phyloP scores from a whole-genome alignment of 2,113 vertebrate genomes.

The Melanerpes aurifrons region DNA sequence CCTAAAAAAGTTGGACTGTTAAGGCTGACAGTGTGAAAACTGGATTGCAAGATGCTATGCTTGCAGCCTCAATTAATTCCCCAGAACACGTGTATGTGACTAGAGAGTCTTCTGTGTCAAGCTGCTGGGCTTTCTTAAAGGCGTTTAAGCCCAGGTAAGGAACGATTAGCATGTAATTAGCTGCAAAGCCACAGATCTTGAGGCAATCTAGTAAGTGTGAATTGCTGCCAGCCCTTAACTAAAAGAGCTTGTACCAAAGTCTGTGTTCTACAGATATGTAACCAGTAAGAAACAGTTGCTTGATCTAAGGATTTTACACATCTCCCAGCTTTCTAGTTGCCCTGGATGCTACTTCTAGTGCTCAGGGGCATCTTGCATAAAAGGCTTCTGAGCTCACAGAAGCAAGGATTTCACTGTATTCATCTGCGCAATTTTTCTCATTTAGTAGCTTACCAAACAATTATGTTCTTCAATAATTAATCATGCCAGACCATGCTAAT shows the following conservation, averaged over 20 bases:
- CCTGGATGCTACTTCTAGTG: background rate
- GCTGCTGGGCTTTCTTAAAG: background rate
- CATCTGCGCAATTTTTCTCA: background rate
- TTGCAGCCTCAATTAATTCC: background rate
- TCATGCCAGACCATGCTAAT: background rate
- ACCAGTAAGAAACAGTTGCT: background rate
- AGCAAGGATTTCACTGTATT: background rate
- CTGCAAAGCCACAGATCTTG: slow-evolving; percentile 2
- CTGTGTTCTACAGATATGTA: background rate
- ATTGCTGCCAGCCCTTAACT: background rate
- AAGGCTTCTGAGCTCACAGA: background rate
- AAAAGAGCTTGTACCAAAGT: background rate
- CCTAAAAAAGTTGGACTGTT: slow-evolving; percentile 7
- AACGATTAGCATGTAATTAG: slow-evolving; percentile 8
- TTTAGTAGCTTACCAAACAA: background rate
- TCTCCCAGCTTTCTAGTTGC: background rate
- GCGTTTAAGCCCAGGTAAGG: slow-evolving; percentile 24
- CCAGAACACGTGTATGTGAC: background rate
- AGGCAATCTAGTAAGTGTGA: background rate
- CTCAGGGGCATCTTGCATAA: background rate
- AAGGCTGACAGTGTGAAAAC: background rate
- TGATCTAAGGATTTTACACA: background rate
- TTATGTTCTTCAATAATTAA: background rate
- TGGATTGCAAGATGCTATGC: background rate
- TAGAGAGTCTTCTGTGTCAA: background rate